Conservation (phyloP, 2,797 vertebrate species). For the Atherinosoma microstoma region DNA sequence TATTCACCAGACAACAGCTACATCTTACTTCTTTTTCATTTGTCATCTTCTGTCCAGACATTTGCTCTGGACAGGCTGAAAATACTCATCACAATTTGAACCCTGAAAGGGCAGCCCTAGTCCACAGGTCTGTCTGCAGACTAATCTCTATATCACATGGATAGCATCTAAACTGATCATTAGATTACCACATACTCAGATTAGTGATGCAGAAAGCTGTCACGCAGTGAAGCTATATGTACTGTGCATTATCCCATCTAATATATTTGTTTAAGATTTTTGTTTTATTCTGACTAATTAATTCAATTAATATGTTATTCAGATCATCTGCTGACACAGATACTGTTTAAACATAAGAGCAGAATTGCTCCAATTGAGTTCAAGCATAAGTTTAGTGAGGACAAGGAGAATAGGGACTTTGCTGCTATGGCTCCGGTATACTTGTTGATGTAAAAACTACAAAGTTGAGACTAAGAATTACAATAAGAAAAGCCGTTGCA, state of each 20-base stretch:
- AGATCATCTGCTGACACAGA: slow-evolving; percentile 15
- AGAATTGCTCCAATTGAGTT: background rate
- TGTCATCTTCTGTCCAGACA: slow-evolving; percentile 4
- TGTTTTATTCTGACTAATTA: slow-evolving; percentile 4
- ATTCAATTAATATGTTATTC: background rate
- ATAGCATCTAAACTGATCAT: slow-evolving; percentile 65
- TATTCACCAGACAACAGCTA: background rate
- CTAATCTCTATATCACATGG: slow-evolving; percentile 69
- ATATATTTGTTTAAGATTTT: background rate
- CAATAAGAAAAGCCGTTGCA: slow-evolving; percentile 5
- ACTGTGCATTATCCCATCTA: background rate
- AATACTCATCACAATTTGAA: slow-evolving; percentile 30
- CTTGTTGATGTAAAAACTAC: background rate
- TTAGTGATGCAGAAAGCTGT: slow-evolving; percentile 59
- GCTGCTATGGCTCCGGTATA: background rate
- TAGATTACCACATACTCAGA: slow-evolving; percentile 68
- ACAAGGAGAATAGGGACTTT: background rate
- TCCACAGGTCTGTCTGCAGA: slow-evolving; percentile 41
- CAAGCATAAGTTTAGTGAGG: background rate
- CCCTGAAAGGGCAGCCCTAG: slow-evolving; percentile 37
- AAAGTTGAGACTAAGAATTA: background rate
- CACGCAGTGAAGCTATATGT: slow-evolving; percentile 1
- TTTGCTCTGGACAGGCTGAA: slow-evolving; percentile 3
- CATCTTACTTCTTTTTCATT: slow-evolving; percentile 5
- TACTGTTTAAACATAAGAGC: background rate